Percentiles rank a stretch among this genome's conserved stretches.
Conservation (phyloP, 2,888 invertebrate genomes). For the Pasiphila rectangulata region DNA sequence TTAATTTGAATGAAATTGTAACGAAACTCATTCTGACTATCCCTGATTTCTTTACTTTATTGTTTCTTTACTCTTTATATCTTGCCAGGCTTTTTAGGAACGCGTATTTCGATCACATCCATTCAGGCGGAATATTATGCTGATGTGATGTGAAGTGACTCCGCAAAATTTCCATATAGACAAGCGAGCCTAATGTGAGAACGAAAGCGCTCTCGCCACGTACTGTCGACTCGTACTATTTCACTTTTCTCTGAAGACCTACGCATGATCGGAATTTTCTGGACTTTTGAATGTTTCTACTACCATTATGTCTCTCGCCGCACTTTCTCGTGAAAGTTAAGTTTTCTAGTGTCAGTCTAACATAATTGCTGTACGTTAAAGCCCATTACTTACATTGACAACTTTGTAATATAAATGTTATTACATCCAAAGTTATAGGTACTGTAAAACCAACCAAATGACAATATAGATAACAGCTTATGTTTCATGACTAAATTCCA, state of each 20-base stretch:
- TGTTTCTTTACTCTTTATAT: background rate
- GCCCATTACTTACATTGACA: too few relatives aligned
- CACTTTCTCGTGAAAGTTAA: background rate
- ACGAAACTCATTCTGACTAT: background rate
- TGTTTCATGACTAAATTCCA: too few relatives aligned
- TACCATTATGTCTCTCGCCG: background rate
- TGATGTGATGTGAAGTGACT: slow-evolving; percentile 13
- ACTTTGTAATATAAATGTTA: too few relatives aligned
- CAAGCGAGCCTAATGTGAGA: slow-evolving; percentile 31
- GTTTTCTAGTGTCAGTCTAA: too few relatives aligned
- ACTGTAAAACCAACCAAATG: background rate
- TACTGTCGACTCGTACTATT: slow-evolving; percentile 29
- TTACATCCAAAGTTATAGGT: too few relatives aligned
- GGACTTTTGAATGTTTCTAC: slow-evolving; percentile 17
- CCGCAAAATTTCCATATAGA: slow-evolving; percentile 26
- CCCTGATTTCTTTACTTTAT: background rate
- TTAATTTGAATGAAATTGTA: background rate
- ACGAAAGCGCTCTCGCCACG: slow-evolving; percentile 32
- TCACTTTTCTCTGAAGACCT: slow-evolving; percentile 31
- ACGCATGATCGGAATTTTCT: slow-evolving; percentile 40
- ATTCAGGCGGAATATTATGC: slow-evolving; percentile 7
- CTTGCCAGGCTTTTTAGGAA: background rate
- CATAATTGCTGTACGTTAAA: too few relatives aligned
- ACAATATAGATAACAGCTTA: too few relatives aligned
- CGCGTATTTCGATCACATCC: slow-evolving; percentile 10